Percentiles rank a stretch among this genome's conserved stretches.
phyloP scores from a whole-genome alignment of 2,888 invertebrate genomes.

The Helicoverpa assulta region DNA sequence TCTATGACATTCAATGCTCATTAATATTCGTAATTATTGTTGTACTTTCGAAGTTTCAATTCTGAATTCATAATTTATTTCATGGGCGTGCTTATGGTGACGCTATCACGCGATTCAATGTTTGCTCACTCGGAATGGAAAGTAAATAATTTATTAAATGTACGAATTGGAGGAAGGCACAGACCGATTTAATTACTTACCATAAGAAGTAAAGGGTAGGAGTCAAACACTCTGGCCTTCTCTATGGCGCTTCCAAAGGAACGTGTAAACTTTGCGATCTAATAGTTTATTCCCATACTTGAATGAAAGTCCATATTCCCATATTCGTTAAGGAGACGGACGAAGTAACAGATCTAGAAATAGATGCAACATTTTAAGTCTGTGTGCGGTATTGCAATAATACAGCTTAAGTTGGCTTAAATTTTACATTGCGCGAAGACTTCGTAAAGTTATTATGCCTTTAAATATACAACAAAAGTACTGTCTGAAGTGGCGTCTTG shows the following conservation, averaged over 20 bases:
- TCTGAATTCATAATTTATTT: conserved; percentile 32
- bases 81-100: conserved; percentile 10
- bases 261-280: conserved; percentile 19
- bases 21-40: conserved; percentile 54
- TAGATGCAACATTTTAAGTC: conserved; percentile 11
- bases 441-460: not conserved
- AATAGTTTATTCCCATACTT: conserved; percentile 3
- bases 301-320: conserved; percentile 24
- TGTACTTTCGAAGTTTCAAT: conserved; percentile 18
- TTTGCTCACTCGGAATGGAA: conserved; percentile 26
- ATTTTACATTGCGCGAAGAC: not conserved
- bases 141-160: not conserved
- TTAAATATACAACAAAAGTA: conserved; percentile 4
- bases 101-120: conserved; percentile 25
- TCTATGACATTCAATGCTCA: conserved; percentile 42
- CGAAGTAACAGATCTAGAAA: conserved; percentile 10
- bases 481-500: conserved; percentile 2
- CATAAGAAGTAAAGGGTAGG: not conserved
- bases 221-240: conserved; percentile 1
- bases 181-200: conserved; percentile 21
- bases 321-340: not conserved
- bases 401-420: conserved; percentile 1
- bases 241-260: conserved; percentile 6
- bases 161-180: conserved; percentile 2
- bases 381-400: conserved; percentile 1